Evolutionary conservation across 2,888 invertebrate genomes (phyloP).

Genomic region (Monoplex corrugatus): DNA sequence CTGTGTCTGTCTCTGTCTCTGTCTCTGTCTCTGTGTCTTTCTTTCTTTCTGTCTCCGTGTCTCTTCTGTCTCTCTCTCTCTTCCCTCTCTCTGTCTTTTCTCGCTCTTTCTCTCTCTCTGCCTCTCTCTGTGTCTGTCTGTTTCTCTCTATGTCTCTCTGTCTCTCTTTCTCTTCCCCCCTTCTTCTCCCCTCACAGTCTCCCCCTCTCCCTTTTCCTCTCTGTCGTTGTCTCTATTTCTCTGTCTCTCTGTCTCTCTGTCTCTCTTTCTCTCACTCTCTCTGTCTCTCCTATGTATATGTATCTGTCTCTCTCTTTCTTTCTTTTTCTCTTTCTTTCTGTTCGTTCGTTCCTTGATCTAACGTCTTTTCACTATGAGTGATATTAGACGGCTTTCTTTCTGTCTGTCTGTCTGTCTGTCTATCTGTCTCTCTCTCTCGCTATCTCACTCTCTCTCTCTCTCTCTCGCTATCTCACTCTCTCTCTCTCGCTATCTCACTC

Average conservation of each 20-base stretch:
- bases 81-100: conserved; percentile 6
- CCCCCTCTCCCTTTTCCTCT: background rate
- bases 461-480: too few species aligned
- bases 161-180: background rate
- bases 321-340: too few species aligned
- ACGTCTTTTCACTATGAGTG: too few species aligned
- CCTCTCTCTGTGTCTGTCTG: background rate
- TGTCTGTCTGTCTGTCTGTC: too few species aligned
- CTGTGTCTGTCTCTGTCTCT: background rate
- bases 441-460: too few species aligned
- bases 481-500: too few species aligned
- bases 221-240: background rate
- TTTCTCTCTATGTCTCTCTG: background rate
- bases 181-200: background rate
- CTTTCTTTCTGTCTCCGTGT: background rate
- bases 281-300: background rate
- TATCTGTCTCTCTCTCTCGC: too few species aligned
- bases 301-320: background rate
- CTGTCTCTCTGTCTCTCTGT: background rate
- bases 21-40: conserved; percentile 10
- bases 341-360: too few species aligned
- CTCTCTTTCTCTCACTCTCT: background rate
- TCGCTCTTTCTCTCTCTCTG: conserved; percentile 6
- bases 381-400: too few species aligned
- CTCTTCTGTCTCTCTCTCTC: conserved; percentile 4